Evolutionary conservation across 92 coral and sea anemone genomes (phyloP).

Genomic region (Micromussa lordhowensis): DNA sequence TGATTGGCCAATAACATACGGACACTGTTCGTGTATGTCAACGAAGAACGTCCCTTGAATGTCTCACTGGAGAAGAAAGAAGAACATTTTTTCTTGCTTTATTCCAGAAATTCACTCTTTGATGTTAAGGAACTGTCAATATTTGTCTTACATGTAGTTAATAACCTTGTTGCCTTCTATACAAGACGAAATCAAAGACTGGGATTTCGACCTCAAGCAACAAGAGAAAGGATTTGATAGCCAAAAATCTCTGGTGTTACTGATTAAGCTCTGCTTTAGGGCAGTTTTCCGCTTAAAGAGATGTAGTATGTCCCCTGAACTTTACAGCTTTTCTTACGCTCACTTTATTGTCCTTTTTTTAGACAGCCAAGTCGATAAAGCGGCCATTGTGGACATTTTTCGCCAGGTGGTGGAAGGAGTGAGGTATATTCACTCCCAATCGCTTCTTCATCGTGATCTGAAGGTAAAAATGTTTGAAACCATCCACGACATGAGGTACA

Average conservation of each 20-base stretch:
- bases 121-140: not conserved
- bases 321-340: too few relatives aligned
- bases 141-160: too few relatives aligned
- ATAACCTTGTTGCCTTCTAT: too few relatives aligned
- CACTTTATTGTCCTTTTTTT: not conserved
- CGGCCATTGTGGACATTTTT: constrained; percentile 84
- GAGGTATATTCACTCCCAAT: constrained; percentile 88
- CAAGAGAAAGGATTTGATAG: too few relatives aligned
- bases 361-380: constrained; percentile 50
- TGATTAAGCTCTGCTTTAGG: not conserved
- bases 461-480: constrained; percentile 65
- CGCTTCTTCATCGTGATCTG: constrained; percentile 92
- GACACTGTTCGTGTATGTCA: not conserved
- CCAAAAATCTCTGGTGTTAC: not conserved
- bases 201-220: too few relatives aligned
- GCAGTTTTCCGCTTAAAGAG: not conserved
- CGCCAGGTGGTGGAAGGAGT: constrained; percentile 92
- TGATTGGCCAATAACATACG: not conserved
- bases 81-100: not conserved
- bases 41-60: not conserved
- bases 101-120: not conserved
- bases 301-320: not conserved
- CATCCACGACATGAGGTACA: not conserved
- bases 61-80: not conserved
- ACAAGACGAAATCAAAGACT: too few relatives aligned